A percentile compares a stretch with the other conserved stretches of the same genome.
Conservation (phyloP, 2,888 invertebrate genomes). For the Oxytorus armatus region DNA sequence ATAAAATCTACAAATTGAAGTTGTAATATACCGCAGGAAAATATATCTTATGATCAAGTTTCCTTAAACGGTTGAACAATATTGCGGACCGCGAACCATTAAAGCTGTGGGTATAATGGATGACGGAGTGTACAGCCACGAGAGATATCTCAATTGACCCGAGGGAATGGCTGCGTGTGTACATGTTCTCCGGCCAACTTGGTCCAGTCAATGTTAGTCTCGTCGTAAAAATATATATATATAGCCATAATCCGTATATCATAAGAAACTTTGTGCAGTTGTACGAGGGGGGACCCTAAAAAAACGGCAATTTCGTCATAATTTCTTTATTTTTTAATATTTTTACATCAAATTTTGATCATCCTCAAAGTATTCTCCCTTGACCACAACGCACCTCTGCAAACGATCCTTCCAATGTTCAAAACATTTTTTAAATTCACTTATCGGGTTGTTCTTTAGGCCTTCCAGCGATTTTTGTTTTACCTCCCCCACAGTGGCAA, state of each 20-base stretch:
- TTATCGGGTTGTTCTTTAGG: too few relatives aligned
- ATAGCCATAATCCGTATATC: constrained; percentile 7
- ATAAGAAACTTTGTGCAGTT: constrained; percentile 35
- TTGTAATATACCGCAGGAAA: not conserved
- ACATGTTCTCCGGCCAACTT: constrained; percentile 52
- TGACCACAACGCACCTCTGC: too few relatives aligned
- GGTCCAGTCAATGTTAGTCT: constrained; percentile 50
- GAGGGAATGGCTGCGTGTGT: constrained; percentile 66
- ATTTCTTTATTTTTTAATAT: too few relatives aligned
- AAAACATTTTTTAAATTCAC: too few relatives aligned
- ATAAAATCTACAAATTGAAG: not conserved
- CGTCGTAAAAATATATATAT: constrained; percentile 2
- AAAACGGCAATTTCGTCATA: too few relatives aligned
- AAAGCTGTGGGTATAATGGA: constrained; percentile 62
- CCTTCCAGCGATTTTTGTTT: too few relatives aligned
- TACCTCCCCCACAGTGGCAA: too few relatives aligned
- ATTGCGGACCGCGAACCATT: constrained; percentile 60
- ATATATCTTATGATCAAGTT: not conserved
- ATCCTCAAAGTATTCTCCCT: too few relatives aligned
- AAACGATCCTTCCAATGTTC: too few relatives aligned
- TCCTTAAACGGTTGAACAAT: constrained; percentile 69
- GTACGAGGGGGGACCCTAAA: too few relatives aligned
- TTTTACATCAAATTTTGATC: too few relatives aligned
- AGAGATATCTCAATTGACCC: constrained; percentile 79
- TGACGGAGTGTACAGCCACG: constrained; percentile 71